These are phyloP conservation scores for Pseudomyrmex dendroicus DNA, from an alignment of 1,140 invertebrate species.

Conservation along the genomic window DNA sequence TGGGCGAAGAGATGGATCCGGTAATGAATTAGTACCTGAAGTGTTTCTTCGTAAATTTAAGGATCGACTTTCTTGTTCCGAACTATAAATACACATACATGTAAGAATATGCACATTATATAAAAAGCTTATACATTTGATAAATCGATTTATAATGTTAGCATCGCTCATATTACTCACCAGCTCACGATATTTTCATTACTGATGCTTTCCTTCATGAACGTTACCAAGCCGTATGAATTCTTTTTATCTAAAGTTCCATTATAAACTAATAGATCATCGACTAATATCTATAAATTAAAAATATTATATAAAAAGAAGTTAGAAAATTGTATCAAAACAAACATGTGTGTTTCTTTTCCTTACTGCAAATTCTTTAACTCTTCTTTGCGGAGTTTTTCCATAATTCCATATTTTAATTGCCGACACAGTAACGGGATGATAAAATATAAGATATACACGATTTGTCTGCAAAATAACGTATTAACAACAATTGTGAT, in stretches of 20 bases:
- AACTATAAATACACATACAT: conserved; percentile 29
- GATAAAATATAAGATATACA: conserved; percentile 92
- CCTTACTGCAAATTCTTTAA: conserved; percentile 93
- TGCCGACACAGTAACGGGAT: conserved; percentile 89
- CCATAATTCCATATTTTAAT: conserved; percentile 95
- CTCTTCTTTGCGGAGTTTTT: conserved; percentile 90
- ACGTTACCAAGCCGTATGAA: conserved; percentile 84
- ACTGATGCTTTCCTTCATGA: conserved; percentile 75
- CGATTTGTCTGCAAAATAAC: conserved; percentile 86
- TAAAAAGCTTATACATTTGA: no score
- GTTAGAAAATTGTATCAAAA: neutral
- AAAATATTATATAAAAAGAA: conserved; percentile 14
- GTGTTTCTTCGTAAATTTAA: conserved; percentile 60
- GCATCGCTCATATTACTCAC: conserved; percentile 11
- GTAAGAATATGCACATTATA: neutral
- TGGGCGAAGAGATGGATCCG: conserved; percentile 74
- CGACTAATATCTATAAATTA: conserved; percentile 88
- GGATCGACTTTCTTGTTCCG: conserved; percentile 27
- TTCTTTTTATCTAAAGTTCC: conserved; percentile 86
- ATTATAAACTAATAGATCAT: conserved; percentile 92
- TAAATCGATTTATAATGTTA: conserved; percentile 5
- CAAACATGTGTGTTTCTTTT: conserved; percentile 19
- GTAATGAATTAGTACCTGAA: conserved; percentile 64
- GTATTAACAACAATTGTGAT: neutral
- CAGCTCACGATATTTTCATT: conserved; percentile 23